These are phyloP conservation scores for Dermolepida albohirtum DNA, from an alignment of 2,888 invertebrate genomes.

Conservation along the genomic window DNA sequence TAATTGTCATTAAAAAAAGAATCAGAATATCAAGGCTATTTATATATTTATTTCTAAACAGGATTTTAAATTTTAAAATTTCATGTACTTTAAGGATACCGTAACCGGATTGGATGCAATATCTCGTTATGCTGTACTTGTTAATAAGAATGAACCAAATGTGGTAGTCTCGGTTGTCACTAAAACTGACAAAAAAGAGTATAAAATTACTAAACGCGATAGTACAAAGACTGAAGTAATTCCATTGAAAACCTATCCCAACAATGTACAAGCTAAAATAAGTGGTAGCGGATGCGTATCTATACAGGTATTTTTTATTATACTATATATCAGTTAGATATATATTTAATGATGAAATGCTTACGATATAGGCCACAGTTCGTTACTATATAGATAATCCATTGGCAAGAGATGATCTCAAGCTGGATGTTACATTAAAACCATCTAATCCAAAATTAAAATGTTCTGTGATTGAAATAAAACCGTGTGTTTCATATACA, in stretches of 20 bases:
- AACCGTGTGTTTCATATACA: constrained; percentile 60
- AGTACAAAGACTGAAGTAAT: constrained; percentile 66
- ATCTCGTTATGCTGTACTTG: constrained; percentile 67
- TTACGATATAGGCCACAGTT: constrained; percentile 62
- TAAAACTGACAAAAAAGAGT: constrained; percentile 61
- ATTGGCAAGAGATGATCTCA: constrained; percentile 67
- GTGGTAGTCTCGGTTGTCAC: constrained; percentile 64
- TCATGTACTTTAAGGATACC: constrained; percentile 67
- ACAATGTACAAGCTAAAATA: constrained; percentile 64
- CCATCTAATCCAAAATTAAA: constrained; percentile 64
- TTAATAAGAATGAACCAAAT: constrained; percentile 64
- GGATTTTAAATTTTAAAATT: no score
- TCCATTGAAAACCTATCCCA: constrained; percentile 64
- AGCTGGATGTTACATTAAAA: constrained; percentile 64
- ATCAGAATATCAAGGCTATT: no score
- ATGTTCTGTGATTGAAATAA: constrained; percentile 65
- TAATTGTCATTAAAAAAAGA: no score
- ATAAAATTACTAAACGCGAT: constrained; percentile 65
- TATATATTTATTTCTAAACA: no score
- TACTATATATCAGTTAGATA: not conserved
- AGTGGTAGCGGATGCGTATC: constrained; percentile 71
- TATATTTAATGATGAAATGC: constrained; percentile 3
- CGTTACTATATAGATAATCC: constrained; percentile 67
- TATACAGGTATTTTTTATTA: constrained; percentile 65
- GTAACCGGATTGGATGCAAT: constrained; percentile 72